These are phyloP conservation scores for Protonemura montana DNA, from an alignment of 2,888 invertebrate species.

Conservation along the genomic window DNA sequence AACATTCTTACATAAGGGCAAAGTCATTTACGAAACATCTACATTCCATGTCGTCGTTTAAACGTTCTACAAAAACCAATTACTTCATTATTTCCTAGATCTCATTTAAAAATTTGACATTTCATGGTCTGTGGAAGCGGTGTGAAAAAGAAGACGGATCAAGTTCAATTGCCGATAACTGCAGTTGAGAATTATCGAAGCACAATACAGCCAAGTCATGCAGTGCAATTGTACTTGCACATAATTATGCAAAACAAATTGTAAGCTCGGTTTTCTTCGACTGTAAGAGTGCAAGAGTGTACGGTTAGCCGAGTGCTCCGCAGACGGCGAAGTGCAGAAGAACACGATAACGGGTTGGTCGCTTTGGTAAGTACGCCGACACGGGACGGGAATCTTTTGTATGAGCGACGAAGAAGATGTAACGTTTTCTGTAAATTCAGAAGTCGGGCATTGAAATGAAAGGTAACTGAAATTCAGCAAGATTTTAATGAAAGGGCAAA, in stretches of 20 bases:
- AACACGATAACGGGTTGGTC: neutral
- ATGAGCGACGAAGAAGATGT: neutral
- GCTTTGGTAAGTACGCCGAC: neutral
- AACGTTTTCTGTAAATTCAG: neutral
- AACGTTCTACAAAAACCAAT: neutral
- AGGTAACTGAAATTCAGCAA: neutral
- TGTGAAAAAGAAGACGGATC: neutral
- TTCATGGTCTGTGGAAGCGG: neutral
- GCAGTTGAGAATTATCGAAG: neutral
- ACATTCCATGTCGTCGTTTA: neutral
- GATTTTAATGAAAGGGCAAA: neutral
- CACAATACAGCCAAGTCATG: neutral
- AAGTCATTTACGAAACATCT: neutral
- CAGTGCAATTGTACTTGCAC: neutral
- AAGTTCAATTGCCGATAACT: neutral
- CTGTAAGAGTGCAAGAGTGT: neutral
- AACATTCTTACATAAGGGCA: neutral
- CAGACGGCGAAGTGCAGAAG: neutral
- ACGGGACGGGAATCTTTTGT: neutral
- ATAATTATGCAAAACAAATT: conserved; percentile 7
- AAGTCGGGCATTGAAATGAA: neutral
- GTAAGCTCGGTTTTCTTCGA: neutral
- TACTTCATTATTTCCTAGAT: neutral
- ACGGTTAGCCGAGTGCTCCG: no score
- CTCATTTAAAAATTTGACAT: neutral